Evolutionary conservation across 2,797 vertebrate genomes (phyloP).

Genomic region (Cottoperca gobio): DNA sequence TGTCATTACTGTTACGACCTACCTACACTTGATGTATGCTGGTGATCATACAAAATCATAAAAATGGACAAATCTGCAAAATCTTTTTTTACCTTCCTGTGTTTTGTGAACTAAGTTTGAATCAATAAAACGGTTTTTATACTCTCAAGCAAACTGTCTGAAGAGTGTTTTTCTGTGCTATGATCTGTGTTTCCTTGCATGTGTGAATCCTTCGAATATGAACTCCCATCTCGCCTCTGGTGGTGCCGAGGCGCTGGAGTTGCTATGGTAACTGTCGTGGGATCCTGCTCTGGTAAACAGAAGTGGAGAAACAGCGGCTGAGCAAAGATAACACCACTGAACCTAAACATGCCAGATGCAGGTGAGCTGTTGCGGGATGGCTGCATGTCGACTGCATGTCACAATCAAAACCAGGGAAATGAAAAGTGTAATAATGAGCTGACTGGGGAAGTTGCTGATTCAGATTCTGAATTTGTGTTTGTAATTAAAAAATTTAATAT

Average conservation of each 20-base stretch:
- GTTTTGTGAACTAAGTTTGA: conserved; percentile 56
- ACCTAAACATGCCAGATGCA: conserved; percentile 25
- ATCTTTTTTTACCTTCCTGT: conserved; percentile 53
- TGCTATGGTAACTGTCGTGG: conserved; percentile 78
- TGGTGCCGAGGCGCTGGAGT: conserved; percentile 57
- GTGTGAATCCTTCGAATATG: conserved; percentile 50
- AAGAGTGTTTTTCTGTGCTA: conserved; percentile 13
- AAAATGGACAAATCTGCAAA: conserved; percentile 42
- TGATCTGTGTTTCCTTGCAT: conserved; percentile 31
- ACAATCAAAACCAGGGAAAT: neutral
- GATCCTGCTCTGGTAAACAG: conserved; percentile 69
- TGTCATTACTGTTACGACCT: conserved; percentile 22
- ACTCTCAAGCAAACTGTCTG: conserved; percentile 27
- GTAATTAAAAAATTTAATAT: neutral
- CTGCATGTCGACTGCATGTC: neutral
- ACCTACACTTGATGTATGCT: conserved; percentile 44
- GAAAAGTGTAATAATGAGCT: no score
- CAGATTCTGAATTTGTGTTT: neutral
- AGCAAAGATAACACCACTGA: conserved; percentile 32
- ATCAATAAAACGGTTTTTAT: conserved; percentile 74
- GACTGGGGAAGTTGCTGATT: no score
- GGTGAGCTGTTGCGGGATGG: conserved; percentile 12
- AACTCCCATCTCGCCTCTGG: conserved; percentile 41
- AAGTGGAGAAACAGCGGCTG: conserved; percentile 52
- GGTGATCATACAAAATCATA: conserved; percentile 29